Evolutionary conservation across 1,140 invertebrate genomes (phyloP).

Genomic region (Homarus americanus): DNA sequence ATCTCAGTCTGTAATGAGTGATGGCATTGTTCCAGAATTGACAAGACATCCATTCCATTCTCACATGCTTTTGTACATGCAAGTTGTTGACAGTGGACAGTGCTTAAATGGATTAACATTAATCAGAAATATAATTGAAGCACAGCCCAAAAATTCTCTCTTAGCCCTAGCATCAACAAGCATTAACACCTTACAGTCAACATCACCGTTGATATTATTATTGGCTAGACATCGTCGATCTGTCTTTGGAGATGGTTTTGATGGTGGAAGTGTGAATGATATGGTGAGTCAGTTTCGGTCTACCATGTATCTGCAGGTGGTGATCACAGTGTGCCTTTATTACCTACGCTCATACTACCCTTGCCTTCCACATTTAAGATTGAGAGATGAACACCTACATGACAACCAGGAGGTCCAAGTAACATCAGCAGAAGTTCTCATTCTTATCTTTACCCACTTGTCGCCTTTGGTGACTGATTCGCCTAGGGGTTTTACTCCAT

Average conservation of each 20-base stretch:
- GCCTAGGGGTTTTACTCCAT: conserved; percentile 88
- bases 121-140: conserved; percentile 85
- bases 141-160: conserved; percentile 81
- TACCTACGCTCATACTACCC: conserved; percentile 91
- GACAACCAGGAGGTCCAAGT: conserved; percentile 86
- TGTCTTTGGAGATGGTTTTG: conserved; percentile 88
- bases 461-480: conserved; percentile 90
- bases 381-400: conserved; percentile 86
- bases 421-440: conserved; percentile 87
- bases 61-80: conserved; percentile 89
- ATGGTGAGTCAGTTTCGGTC: conserved; percentile 82
- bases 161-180: conserved; percentile 70
- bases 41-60: conserved; percentile 87
- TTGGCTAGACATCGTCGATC: conserved; percentile 89
- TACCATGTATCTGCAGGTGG: conserved; percentile 90
- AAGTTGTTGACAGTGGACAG: conserved; percentile 88
- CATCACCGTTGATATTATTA: conserved; percentile 78
- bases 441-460: conserved; percentile 87
- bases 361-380: conserved; percentile 82
- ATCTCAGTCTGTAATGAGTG: conserved; percentile 49
- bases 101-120: conserved; percentile 89
- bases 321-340: conserved; percentile 89
- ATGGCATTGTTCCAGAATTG: conserved; percentile 52
- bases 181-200: conserved; percentile 52
- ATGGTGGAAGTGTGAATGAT: conserved; percentile 82